Evolutionary conservation across 2,888 invertebrate genomes (phyloP).

Genomic region (Netelia inedita): DNA sequence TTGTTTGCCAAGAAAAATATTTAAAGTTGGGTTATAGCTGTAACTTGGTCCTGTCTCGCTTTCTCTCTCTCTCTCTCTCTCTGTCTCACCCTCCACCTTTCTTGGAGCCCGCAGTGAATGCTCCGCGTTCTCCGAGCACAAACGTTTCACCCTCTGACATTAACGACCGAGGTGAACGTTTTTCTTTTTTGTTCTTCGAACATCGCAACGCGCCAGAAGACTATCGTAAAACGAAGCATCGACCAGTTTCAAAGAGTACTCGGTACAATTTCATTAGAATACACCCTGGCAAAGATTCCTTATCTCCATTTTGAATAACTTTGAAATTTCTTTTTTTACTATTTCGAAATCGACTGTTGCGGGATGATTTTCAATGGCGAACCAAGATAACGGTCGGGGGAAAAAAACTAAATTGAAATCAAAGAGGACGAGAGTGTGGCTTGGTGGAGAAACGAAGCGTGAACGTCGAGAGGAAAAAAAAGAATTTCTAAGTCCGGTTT

Average conservation of each 20-base stretch:
- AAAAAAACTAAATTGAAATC: slow-evolving; percentile 38
- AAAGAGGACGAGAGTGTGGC: slow-evolving; percentile 26
- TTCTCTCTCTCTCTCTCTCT: neutral
- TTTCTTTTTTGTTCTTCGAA: slow-evolving; percentile 29
- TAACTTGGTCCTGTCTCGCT: neutral
- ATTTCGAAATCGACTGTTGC: no score
- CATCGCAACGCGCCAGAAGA: slow-evolving; percentile 29
- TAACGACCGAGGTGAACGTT: slow-evolving; percentile 61
- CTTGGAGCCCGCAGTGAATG: slow-evolving; percentile 42
- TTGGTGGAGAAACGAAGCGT: slow-evolving; percentile 32
- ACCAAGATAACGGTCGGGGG: slow-evolving; percentile 5
- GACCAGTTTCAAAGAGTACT: slow-evolving; percentile 43
- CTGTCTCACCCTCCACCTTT: neutral
- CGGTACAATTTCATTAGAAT: neutral
- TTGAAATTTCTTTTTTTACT: neutral
- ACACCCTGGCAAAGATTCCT: neutral
- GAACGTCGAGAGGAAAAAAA: slow-evolving; percentile 33
- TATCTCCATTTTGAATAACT: neutral
- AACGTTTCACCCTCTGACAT: slow-evolving; percentile 66
- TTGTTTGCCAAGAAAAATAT: slow-evolving; percentile 42
- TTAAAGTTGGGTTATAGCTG: slow-evolving; percentile 36
- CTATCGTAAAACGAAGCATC: slow-evolving; percentile 62
- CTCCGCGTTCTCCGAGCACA: slow-evolving; percentile 47
- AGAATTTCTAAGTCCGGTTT: slow-evolving; percentile 58
- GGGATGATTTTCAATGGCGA: neutral